These are phyloP conservation scores for Gambusia yucatana DNA, from an alignment of 2,797 vertebrate genomes.

Conservation along the genomic window DNA sequence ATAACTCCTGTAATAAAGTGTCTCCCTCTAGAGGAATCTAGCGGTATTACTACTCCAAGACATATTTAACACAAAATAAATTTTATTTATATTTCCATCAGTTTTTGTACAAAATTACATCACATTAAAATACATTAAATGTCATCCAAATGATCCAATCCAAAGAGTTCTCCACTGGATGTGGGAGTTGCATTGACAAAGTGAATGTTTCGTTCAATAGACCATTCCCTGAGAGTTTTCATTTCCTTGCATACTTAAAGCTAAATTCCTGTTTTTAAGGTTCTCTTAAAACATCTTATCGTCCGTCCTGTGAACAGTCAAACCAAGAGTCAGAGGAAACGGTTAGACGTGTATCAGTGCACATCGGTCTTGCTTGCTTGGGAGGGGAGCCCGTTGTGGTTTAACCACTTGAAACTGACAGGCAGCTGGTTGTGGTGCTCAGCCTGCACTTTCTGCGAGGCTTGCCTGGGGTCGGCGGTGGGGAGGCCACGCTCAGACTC, in stretches of 20 bases:
- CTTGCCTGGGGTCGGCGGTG: slow-evolving; percentile 68
- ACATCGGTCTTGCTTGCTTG: slow-evolving; percentile 43
- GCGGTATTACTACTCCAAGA: slow-evolving; percentile 24
- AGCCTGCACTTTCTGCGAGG: slow-evolving; percentile 73
- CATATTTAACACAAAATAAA: slow-evolving; percentile 46
- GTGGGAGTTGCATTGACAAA: not conserved
- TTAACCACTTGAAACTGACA: slow-evolving; percentile 84
- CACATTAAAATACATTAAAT: slow-evolving; percentile 6
- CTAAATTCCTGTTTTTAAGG: slow-evolving; percentile 1
- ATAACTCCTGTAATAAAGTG: slow-evolving; percentile 13
- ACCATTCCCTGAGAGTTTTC: not conserved
- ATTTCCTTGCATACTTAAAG: not conserved
- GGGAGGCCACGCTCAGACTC: slow-evolving; percentile 77
- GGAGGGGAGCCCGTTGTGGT: slow-evolving; percentile 62
- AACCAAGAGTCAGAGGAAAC: slow-evolving; percentile 61
- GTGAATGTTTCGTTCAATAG: not conserved
- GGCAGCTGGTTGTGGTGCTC: slow-evolving; percentile 84
- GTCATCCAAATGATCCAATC: not conserved
- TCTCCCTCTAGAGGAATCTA: slow-evolving; percentile 60
- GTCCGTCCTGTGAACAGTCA: slow-evolving; percentile 35
- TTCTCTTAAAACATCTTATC: not conserved
- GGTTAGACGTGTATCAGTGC: slow-evolving; percentile 48
- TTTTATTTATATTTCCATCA: slow-evolving; percentile 53
- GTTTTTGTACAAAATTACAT: slow-evolving; percentile 18
- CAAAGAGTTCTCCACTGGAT: not conserved